Evolutionary conservation across 2,113 vertebrate species (phyloP).

Genomic region (Silurus glanis): DNA sequence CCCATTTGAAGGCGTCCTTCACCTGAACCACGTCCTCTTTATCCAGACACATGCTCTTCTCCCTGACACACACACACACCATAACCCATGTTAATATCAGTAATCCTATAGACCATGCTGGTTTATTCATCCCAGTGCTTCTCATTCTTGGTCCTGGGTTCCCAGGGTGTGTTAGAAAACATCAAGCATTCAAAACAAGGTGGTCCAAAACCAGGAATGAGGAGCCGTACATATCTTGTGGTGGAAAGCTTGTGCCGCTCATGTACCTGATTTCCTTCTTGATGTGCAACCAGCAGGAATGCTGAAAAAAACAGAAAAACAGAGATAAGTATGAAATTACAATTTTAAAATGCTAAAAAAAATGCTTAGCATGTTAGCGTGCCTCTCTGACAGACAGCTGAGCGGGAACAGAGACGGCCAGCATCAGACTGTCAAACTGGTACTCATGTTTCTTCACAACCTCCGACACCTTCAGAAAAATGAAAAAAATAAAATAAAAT

Average conservation of each 20-base stretch:
- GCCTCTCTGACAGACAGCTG: slow-evolving; percentile 96
- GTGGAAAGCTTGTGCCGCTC: neutral
- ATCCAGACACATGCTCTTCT: slow-evolving; percentile 75
- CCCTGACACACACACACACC: slow-evolving; percentile 69
- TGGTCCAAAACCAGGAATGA: neutral
- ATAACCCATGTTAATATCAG: neutral
- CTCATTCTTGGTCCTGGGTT: neutral
- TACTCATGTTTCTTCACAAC: slow-evolving; percentile 79
- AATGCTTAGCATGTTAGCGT: slow-evolving; percentile 45
- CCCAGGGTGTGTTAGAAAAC: neutral
- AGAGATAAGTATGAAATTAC: neutral
- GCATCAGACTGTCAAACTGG: slow-evolving; percentile 83
- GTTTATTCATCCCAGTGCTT: neutral
- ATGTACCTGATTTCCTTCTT: slow-evolving; percentile 86
- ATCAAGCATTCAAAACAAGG: neutral
- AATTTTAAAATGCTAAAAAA: neutral
- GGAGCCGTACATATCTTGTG: neutral
- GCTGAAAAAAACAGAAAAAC: slow-evolving; percentile 68
- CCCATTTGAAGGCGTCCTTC: slow-evolving; percentile 97
- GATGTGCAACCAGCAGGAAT: slow-evolving; percentile 88
- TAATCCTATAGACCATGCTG: neutral
- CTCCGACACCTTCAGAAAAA: slow-evolving; percentile 77
- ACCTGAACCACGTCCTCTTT: slow-evolving; percentile 87
- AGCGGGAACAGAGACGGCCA: slow-evolving; percentile 90
- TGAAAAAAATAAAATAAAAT: slow-evolving; percentile 7